These are phyloP conservation scores for Coptodon rendalli DNA, from an alignment of 2,113 vertebrate species.

Conservation along the genomic window DNA sequence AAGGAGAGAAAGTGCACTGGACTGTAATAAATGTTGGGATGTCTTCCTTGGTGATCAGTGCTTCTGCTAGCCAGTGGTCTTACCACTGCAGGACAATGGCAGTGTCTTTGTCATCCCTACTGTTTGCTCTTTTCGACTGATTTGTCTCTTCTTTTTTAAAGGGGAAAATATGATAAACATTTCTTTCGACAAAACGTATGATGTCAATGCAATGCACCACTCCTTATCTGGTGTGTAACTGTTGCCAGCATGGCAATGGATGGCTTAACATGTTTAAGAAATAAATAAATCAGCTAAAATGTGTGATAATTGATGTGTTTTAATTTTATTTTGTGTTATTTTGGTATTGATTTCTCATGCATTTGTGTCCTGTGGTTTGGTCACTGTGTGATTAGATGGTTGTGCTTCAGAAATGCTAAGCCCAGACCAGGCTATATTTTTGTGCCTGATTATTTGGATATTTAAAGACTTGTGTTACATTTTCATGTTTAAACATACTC, in stretches of 20 bases:
- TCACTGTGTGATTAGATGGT: neutral
- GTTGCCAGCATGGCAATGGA: slow-evolving; percentile 90
- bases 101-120: slow-evolving; percentile 35
- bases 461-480: neutral
- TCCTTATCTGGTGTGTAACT: slow-evolving; percentile 76
- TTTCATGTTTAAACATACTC: neutral
- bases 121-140: slow-evolving; percentile 34
- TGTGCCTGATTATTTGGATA: neutral
- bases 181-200: slow-evolving; percentile 64
- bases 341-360: neutral
- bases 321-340: neutral
- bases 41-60: slow-evolving; percentile 58
- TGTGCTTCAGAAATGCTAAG: neutral
- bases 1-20: neutral
- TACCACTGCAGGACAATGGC: slow-evolving; percentile 40
- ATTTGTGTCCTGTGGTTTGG: neutral
- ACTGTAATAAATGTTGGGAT: slow-evolving; percentile 25
- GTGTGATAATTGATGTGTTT: slow-evolving; percentile 72
- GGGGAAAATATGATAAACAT: slow-evolving; percentile 48
- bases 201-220: slow-evolving; percentile 68
- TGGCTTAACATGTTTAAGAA: slow-evolving; percentile 84
- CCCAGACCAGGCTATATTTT: neutral
- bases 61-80: slow-evolving; percentile 30
- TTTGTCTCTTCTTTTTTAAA: slow-evolving; percentile 41
- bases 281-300: slow-evolving; percentile 80